Conservation (phyloP, 2,797 vertebrate genomes). For the Yasuhikotakia modesta region DNA sequence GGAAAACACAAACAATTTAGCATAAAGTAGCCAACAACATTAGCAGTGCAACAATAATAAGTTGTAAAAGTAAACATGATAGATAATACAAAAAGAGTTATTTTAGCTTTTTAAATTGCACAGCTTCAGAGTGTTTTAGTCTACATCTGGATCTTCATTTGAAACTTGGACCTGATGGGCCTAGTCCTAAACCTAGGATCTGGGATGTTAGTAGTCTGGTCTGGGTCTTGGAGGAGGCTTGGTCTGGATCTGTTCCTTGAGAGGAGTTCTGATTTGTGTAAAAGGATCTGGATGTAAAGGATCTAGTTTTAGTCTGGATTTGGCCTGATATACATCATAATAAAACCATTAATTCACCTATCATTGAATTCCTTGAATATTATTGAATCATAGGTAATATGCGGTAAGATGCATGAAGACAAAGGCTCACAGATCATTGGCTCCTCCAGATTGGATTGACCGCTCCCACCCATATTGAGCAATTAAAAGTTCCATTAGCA, state of each 20-base stretch:
- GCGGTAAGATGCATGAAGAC: slow-evolving; percentile 64
- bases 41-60: background rate
- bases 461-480: slow-evolving; percentile 67
- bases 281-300: background rate
- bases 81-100: background rate
- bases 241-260: background rate
- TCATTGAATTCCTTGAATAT: background rate
- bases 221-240: background rate
- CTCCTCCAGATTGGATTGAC: slow-evolving; percentile 75
- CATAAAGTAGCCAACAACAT: background rate
- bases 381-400: no score
- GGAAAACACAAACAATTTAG: background rate
- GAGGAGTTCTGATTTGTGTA: background rate
- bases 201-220: background rate
- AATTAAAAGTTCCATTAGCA: slow-evolving; percentile 84
- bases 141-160: background rate
- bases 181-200: background rate
- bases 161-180: background rate
- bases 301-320: background rate
- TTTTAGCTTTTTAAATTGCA: no score
- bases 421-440: slow-evolving; percentile 74
- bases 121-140: background rate
- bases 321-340: background rate
- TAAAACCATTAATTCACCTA: background rate
- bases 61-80: background rate